These are phyloP conservation scores for Pyrrhosoma nymphula DNA, from an alignment of 2,888 invertebrate species.

Conservation along the genomic window DNA sequence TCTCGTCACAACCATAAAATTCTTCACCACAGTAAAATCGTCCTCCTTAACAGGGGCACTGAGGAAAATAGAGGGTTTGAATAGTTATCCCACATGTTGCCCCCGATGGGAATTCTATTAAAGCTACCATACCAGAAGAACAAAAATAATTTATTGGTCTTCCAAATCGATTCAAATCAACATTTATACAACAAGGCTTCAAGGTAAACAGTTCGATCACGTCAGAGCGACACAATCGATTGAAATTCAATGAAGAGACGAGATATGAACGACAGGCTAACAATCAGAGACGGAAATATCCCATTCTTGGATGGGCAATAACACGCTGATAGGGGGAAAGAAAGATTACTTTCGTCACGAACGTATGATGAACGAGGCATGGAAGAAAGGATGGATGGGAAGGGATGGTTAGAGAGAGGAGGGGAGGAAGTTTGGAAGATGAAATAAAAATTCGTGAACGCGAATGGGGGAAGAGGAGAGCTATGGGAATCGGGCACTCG, in stretches of 20 bases:
- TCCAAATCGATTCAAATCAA: neutral
- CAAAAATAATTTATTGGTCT: neutral
- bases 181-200: neutral
- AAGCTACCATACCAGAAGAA: neutral
- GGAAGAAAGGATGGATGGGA: neutral
- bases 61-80: neutral
- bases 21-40: no score
- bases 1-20: no score
- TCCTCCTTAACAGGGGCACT: no score
- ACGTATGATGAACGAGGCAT: neutral
- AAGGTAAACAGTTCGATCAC: neutral
- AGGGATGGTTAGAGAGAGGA: neutral
- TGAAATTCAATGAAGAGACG: slow-evolving; percentile 26
- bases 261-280: neutral
- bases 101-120: neutral
- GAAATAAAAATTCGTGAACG: neutral
- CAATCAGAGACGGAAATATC: neutral
- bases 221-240: neutral
- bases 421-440: neutral
- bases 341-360: slow-evolving; percentile 8
- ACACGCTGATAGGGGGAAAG: neutral
- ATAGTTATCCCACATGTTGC: neutral
- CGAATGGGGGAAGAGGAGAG: neutral
- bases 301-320: neutral
- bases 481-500: neutral